A percentile compares a stretch with the other conserved stretches of the same genome.
These are phyloP conservation scores for Chloroceryle aenea DNA, from an alignment of 2,113 vertebrate species.

Conservation along the genomic window DNA sequence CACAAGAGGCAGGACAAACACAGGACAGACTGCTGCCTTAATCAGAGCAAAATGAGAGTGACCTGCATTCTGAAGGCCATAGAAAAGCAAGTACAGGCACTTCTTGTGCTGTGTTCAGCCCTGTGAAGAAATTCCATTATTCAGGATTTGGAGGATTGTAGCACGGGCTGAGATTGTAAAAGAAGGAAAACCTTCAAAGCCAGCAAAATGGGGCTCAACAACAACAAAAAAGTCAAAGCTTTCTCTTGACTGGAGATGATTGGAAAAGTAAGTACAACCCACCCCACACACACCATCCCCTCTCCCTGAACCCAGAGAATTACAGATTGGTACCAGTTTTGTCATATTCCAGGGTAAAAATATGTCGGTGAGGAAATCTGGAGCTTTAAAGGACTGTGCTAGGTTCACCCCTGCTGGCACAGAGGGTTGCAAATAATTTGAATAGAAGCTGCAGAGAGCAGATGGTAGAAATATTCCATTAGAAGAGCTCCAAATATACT, in stretches of 20 bases:
- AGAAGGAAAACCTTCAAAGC: not conserved
- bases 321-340: not conserved
- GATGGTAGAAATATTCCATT: slow-evolving; percentile 1
- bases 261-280: not conserved
- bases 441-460: slow-evolving; percentile 32
- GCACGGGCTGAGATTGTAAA: not conserved
- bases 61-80: not conserved
- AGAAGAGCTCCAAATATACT: not conserved
- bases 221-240: not conserved
- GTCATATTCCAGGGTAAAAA: not conserved
- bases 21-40: not conserved
- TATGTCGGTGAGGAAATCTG: not conserved
- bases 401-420: not conserved
- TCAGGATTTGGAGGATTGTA: not conserved
- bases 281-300: not conserved
- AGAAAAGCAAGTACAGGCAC: not conserved
- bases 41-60: not conserved
- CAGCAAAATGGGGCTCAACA: not conserved
- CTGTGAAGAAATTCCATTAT: not conserved
- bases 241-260: not conserved
- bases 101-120: not conserved
- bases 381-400: not conserved
- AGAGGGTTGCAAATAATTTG: slow-evolving; percentile 17
- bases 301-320: not conserved
- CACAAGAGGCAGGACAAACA: not conserved